phyloP scores from a whole-genome alignment of 2,797 vertebrate species.

The Denticeps clupeoides region DNA sequence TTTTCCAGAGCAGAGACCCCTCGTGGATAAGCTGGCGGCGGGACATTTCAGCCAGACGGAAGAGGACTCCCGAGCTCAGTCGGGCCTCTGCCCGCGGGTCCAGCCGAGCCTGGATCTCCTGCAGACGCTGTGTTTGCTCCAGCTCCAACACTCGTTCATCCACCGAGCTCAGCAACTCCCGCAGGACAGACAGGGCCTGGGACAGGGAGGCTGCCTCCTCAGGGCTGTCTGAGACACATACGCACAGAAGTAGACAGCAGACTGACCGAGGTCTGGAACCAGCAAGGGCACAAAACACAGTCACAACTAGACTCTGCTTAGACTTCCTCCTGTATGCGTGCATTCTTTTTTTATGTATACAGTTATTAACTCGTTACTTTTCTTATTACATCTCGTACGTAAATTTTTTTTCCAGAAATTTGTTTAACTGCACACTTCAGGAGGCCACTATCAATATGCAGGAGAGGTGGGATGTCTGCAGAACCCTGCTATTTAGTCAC shows the following conservation, averaged over 20 bases:
- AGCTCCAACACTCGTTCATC: constrained; percentile 78
- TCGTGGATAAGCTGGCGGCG: constrained; percentile 76
- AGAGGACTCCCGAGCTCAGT: constrained; percentile 53
- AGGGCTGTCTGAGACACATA: constrained; percentile 56
- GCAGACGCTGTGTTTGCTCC: constrained; percentile 69
- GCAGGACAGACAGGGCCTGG: constrained; percentile 55
- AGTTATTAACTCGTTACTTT: too few relatives aligned
- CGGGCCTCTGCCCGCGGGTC: constrained; percentile 64
- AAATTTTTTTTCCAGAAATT: too few relatives aligned
- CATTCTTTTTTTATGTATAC: too few relatives aligned
- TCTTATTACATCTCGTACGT: too few relatives aligned
- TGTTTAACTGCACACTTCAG: too few relatives aligned
- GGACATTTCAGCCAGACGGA: constrained; percentile 72
- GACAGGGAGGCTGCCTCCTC: constrained; percentile 61
- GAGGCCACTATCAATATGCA: too few relatives aligned
- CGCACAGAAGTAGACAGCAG: background rate
- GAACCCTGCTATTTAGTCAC: too few relatives aligned
- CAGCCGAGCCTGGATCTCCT: constrained; percentile 72
- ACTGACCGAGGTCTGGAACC: too few relatives aligned
- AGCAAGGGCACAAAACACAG: background rate
- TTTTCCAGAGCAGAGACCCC: constrained; percentile 77
- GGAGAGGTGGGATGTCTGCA: too few relatives aligned
- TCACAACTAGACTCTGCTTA: too few relatives aligned
- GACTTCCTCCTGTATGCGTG: too few relatives aligned
- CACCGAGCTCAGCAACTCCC: constrained; percentile 70